Conservation (phyloP, 2,797 vertebrate species). For the Brachyalestes nurse region DNA sequence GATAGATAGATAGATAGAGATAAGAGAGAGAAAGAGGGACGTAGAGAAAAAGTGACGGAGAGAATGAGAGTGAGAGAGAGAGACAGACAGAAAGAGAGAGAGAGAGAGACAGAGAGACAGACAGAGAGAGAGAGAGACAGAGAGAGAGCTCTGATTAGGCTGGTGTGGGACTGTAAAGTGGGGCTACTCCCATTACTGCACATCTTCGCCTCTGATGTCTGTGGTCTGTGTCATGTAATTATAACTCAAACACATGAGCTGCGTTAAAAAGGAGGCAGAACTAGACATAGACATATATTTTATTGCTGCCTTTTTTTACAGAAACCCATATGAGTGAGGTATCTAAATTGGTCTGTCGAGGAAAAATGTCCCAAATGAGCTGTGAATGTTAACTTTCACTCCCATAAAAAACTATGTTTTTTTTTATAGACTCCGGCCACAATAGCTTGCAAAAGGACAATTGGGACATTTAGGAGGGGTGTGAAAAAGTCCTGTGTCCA, state of each 20-base stretch:
- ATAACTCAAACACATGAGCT: slow-evolving; percentile 67
- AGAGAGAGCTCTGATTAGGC: slow-evolving; percentile 30
- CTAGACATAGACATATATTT: slow-evolving; percentile 55
- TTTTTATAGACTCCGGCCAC: slow-evolving; percentile 79
- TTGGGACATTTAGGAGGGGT: slow-evolving; percentile 87
- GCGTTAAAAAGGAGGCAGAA: slow-evolving; percentile 41
- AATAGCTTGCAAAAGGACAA: slow-evolving; percentile 82
- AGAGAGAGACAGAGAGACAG: neutral
- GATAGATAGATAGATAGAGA: too few species aligned
- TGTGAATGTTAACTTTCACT: slow-evolving; percentile 74
- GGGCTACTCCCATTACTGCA: slow-evolving; percentile 56
- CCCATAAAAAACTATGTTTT: slow-evolving; percentile 64
- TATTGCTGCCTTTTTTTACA: slow-evolving; percentile 54
- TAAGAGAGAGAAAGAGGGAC: too few species aligned
- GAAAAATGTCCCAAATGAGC: slow-evolving; percentile 76
- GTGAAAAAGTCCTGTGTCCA: slow-evolving; percentile 92
- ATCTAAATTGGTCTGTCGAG: slow-evolving; percentile 74
- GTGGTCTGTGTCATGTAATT: slow-evolving; percentile 74
- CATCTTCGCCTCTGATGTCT: slow-evolving; percentile 67
- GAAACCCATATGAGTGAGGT: slow-evolving; percentile 49
- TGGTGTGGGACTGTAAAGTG: slow-evolving; percentile 52
- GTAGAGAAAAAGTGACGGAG: too few species aligned
- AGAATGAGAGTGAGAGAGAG: too few species aligned
- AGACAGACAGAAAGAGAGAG: too few species aligned
- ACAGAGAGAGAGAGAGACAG: slow-evolving; percentile 21